These are phyloP conservation scores for Meleagris gallopavo DNA, from an alignment of 2,113 vertebrate genomes.

Conservation along the genomic window DNA sequence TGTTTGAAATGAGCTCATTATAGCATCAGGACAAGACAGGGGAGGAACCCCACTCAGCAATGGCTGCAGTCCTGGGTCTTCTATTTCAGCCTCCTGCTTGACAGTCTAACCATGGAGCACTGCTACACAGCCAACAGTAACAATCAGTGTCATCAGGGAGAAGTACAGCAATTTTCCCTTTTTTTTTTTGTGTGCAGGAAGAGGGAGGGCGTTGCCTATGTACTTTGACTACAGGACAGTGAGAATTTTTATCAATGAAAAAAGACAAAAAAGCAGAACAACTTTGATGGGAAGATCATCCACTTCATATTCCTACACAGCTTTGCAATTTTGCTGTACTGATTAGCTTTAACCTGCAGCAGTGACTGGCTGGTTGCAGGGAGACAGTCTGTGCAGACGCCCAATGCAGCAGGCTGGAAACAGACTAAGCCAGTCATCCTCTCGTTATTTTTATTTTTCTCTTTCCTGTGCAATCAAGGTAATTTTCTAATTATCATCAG, in stretches of 20 bases:
- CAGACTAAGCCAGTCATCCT: background rate
- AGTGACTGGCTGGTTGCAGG: background rate
- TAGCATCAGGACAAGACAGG: background rate
- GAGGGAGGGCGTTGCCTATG: background rate
- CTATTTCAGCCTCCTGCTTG: fast-evolving
- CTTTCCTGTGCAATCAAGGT: background rate
- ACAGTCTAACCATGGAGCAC: fast-evolving
- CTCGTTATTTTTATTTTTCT: background rate
- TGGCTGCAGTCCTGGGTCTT: fast-evolving
- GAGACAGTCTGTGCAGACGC: background rate
- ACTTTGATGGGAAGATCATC: background rate
- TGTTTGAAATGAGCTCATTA: background rate
- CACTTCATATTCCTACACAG: background rate
- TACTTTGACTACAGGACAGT: background rate
- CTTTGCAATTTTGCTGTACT: background rate
- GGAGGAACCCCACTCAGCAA: background rate
- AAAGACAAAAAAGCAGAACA: background rate
- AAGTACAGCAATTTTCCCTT: background rate
- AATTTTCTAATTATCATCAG: background rate
- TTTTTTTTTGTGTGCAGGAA: background rate
- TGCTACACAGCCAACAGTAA: fast-evolving
- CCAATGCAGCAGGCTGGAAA: background rate
- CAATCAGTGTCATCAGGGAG: fast-evolving
- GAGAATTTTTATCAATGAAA: background rate
- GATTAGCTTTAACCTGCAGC: background rate